Evolutionary conservation across 2,113 vertebrate genomes (phyloP), one percentile per base, ranked within the genome.

Genomic region (Zonotrichia leucophrys): DNA sequence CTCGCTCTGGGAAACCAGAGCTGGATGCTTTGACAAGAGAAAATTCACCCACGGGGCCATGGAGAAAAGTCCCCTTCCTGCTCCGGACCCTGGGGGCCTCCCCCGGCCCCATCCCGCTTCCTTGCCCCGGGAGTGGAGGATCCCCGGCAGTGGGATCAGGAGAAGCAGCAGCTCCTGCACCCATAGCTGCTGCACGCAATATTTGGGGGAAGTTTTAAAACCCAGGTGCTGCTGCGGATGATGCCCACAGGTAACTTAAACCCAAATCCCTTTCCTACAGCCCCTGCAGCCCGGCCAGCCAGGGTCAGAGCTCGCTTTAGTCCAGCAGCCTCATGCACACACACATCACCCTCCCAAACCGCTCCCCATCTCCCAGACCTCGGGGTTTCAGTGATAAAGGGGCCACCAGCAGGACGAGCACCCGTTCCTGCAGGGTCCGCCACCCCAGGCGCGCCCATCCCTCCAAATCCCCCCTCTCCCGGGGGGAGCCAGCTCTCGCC

Each of bases 121-220:
- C n/a, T 78, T 9, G 28, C 5, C 16, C 63, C 24, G 7, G 15
- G 41, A 23, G 9, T 25, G 9, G 7, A 50, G 7, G 27, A 21
- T 82, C 11, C 20, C 25, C 33, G 3, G 53, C 25, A 6, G 5
- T 2, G 9, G 67, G 42, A 21, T 33, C 3, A 33, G 33, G 24
- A 37, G 35, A 17, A 70, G 28, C 33, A 56, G 52, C 15, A 31
- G 31, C 33, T 63, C 75, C 87, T 15, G 72, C 33, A 2, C 3
- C 20, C 23, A 0, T 0, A 55, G 50, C 23, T 42, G 15, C 64
- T 35, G 28, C 69, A 2, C 30, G 1, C 17, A 2, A 9, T 2
- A 11, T 60, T 30, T 41, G 53, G 41, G 75, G 30, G n/a, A 63
- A 88, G 75, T 62, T 92, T 58, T 4, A 10, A 55, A 53, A 20